Percentiles rank a stretch among this genome's conserved stretches.
These are phyloP conservation scores for Sycobia sp. DNA, from an alignment of 1,140 invertebrate species.

Conservation along the genomic window DNA sequence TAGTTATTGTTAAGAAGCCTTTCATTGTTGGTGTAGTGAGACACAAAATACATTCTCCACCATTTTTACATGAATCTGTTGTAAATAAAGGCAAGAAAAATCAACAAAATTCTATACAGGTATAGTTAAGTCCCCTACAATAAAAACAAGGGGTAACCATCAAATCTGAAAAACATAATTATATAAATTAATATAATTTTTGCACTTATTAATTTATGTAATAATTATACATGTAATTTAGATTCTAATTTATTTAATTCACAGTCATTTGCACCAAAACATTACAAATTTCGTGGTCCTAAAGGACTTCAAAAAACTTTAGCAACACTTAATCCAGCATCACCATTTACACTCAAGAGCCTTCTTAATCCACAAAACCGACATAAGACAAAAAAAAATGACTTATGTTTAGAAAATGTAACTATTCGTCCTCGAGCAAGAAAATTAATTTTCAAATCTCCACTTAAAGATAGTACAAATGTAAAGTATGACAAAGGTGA, in stretches of 20 bases:
- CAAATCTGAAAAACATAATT: neutral
- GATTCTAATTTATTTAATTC: neutral
- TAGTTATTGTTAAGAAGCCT: no score
- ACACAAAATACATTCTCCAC: conserved; percentile 22
- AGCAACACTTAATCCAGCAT: neutral
- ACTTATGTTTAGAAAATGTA: neutral
- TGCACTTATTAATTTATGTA: neutral
- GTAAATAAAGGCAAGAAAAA: neutral
- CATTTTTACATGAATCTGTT: conserved; percentile 13
- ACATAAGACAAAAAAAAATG: neutral
- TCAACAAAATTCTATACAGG: neutral
- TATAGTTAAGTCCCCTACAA: no score
- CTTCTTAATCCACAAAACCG: neutral
- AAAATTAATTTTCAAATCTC: neutral
- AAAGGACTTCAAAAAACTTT: neutral
- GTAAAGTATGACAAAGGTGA: no score
- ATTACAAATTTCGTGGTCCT: conserved; percentile 11
- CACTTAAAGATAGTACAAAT: no score
- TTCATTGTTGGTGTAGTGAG: conserved; percentile 16
- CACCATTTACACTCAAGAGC: neutral
- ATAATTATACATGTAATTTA: neutral
- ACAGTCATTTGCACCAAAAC: conserved; percentile 10
- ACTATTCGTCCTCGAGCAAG: neutral
- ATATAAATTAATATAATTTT: neutral
- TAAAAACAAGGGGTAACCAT: neutral